Evolutionary conservation across 1,140 invertebrate genomes (phyloP), one percentile per base, ranked within the genome.

Genomic region (Drosophila lini): DNA sequence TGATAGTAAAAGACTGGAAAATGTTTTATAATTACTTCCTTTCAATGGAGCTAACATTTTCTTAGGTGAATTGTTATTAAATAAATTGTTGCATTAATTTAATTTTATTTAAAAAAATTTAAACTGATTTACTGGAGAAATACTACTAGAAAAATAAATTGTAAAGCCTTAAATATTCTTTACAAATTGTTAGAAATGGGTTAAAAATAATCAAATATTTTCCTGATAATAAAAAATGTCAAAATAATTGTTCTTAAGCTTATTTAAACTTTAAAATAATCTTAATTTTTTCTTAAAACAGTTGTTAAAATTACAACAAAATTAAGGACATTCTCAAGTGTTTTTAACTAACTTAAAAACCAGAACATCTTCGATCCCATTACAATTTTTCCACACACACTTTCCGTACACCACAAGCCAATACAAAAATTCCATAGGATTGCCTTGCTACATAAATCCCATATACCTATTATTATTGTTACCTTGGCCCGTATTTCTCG

Each of bases 401-500:
- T 32, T 34, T 13, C 8, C 5, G 8, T 28, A 19, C 4, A 10
- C 38, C 15, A 34, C 7, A 36, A 36, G 32, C 34, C 32, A 55
- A n/a, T 67, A 44, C 32, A 45, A 62, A 38, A 48, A 48, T 32
- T 13, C 61, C 28, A n/a, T 42, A 8, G 36, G 41, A 52, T 36
- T 16, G 9, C 44, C 31, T n/a, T 7, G 16, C 34, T 8, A 53
- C 32, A 22, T 22, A 45, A 3, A 42, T 15, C 3, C 15, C 4
- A 45, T n/a, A 53, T 38, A 13, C 38, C 28, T 38, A 55, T 67
- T 69, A 44, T 55, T 64, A 50, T 62, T 69, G 50, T 48, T n/a
- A 50, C 61, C 38, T 69, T 67, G 32, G 40, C 45, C 47, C 47
- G 47, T 53, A 67, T 67, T 69, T 65, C 65, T 67, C n/a, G 42